Evolutionary conservation across 2,888 invertebrate species (phyloP), one percentile per base, ranked within the genome.

Genomic region (Auanema sp.): DNA sequence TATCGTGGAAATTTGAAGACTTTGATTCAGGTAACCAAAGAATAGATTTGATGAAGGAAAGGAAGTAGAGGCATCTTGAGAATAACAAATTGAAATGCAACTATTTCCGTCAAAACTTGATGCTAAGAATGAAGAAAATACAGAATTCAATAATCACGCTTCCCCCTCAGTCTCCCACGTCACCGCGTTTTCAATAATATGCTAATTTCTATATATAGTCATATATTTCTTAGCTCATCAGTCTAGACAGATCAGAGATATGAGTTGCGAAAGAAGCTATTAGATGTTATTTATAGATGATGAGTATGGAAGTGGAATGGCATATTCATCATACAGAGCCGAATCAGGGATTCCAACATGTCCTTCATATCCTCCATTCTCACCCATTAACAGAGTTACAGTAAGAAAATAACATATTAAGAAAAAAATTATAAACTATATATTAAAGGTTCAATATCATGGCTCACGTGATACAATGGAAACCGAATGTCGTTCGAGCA

Each of bases 381-480:
- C 70, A 51, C 75, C 75, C 11, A 75, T 75, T 60, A 75, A 75
- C 55, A 65, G 75, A 44, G 71, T 75, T 21, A 68, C 69, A 52
- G 75, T 75, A 52, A 64, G 67, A 23, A 8, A 53, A n/a, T 23
- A 8, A 53, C 1, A 53, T 21, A 53, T 14, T 23, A 24, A 53
- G 53, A 53, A 2, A 23, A 24, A 23, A 33, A 5, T 3, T 5
- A 33, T 47, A 10, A 47, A 47, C 5, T 18, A 18, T 5, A 47
- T 47, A 21, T 47, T 49, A 4, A n/a, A 58, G 58, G 58, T 60
- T n/a, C 52, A 53, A 53, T 52, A 53, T 44, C 60, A 55, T 33
- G 60, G 60, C n/a, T 60, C 60, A n/a, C 47, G 55, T 21, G 60
- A 60, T 11, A 60, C 60, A 11, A 49, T 60, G 47, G 54, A 60